phyloP scores from a whole-genome alignment of 1,140 invertebrate species.

The Sogatella furcifera region DNA sequence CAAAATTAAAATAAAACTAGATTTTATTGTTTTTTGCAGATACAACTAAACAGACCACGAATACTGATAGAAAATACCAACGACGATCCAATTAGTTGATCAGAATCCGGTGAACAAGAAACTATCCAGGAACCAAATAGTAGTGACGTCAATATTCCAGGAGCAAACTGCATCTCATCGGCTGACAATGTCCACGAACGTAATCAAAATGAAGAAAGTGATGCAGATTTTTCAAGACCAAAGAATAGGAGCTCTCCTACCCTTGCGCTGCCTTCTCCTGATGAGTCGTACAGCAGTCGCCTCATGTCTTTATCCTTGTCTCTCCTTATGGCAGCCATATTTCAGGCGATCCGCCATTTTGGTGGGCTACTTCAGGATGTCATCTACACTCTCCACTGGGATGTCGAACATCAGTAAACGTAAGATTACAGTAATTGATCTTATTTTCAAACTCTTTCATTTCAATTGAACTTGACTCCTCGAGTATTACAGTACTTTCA shows the following conservation, averaged over 20 bases:
- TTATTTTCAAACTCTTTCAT: neutral
- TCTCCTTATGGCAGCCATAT: conserved; percentile 31
- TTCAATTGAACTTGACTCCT: no score
- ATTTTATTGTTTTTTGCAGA: conserved; percentile 6
- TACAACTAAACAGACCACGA: conserved; percentile 10
- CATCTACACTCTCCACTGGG: conserved; percentile 14
- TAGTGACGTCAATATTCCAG: no score
- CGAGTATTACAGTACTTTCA: no score
- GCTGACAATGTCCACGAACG: no score
- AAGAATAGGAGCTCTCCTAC: no score
- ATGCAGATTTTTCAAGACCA: no score
- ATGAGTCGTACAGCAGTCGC: conserved; percentile 26
- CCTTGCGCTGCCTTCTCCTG: no score
- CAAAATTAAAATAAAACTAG: no score
- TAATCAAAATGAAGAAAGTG: no score
- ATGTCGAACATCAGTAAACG: conserved; percentile 7
- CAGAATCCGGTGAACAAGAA: neutral
- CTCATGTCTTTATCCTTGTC: conserved; percentile 36
- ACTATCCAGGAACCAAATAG: no score
- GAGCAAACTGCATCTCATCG: no score
- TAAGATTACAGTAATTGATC: no score
- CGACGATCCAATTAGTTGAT: conserved; percentile 1
- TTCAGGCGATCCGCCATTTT: conserved; percentile 14
- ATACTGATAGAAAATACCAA: conserved; percentile 1
- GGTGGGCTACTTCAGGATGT: conserved; percentile 14